Evolutionary conservation across 2,888 invertebrate genomes (phyloP).

Genomic region (Apotomis betuletana): DNA sequence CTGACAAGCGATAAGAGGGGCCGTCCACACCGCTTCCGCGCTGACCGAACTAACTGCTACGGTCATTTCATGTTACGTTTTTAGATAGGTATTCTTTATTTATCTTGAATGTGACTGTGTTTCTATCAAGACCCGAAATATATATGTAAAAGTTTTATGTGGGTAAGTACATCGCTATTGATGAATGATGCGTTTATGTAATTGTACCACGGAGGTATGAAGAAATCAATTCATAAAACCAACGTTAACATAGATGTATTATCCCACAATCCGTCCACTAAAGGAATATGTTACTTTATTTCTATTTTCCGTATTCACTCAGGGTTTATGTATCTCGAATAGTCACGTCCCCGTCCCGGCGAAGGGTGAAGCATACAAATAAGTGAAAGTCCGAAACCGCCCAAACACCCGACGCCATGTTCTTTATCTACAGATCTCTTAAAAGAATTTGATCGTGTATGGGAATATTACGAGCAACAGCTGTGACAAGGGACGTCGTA

Average conservation of each 20-base stretch:
- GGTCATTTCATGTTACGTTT: slow-evolving; percentile 25
- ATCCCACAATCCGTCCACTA: slow-evolving; percentile 76
- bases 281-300: slow-evolving; percentile 83
- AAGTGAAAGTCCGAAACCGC: slow-evolving; percentile 80
- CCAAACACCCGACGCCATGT: slow-evolving; percentile 78
- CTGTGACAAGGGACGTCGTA: slow-evolving; percentile 78
- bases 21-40: slow-evolving; percentile 73
- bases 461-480: slow-evolving; percentile 81
- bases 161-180: not conserved
- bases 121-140: not conserved
- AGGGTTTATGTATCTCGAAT: slow-evolving; percentile 84
- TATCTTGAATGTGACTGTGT: not conserved
- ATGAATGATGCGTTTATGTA: not conserved
- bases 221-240: slow-evolving; percentile 31
- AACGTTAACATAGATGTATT: slow-evolving; percentile 48
- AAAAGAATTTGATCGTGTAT: slow-evolving; percentile 82
- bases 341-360: slow-evolving; percentile 80
- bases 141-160: no score
- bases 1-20: slow-evolving; percentile 54
- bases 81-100: not conserved
- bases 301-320: slow-evolving; percentile 84
- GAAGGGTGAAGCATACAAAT: slow-evolving; percentile 82
- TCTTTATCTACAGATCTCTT: slow-evolving; percentile 82
- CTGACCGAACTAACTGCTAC: slow-evolving; percentile 68
- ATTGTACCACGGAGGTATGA: not conserved